Evolutionary conservation across 53 echinoderm and acorn worm species (phyloP).

Genomic region (Echinometra lucunter): DNA sequence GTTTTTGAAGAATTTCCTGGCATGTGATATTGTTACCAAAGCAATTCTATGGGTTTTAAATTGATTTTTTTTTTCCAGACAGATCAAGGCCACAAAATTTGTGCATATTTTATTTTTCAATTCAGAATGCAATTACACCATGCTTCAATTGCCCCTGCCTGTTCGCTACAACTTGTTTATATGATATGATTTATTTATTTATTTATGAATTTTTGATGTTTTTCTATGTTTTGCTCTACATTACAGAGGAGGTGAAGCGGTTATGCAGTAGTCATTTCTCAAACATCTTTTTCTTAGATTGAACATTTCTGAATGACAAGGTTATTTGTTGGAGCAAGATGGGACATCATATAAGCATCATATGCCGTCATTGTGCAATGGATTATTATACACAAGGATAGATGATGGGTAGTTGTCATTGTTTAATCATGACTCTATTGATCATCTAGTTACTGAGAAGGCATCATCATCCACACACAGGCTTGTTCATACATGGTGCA

Average conservation of each 20-base stretch:
- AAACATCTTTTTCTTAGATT: constrained; percentile 99
- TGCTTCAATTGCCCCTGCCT: too few relatives aligned
- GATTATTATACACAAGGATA: background rate
- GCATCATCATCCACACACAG: too few relatives aligned
- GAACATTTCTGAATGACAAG: constrained; percentile 16
- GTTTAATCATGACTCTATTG: background rate
- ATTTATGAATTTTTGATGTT: background rate
- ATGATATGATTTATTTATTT: too few relatives aligned
- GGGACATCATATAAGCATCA: background rate
- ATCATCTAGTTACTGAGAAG: background rate
- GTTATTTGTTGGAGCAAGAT: background rate
- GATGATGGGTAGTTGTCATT: background rate
- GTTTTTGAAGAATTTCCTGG: too few relatives aligned
- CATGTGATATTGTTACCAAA: too few relatives aligned
- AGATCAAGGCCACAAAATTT: too few relatives aligned
- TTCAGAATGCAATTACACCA: too few relatives aligned
- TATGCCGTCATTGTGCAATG: background rate
- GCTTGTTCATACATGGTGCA: too few relatives aligned
- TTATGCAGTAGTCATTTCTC: constrained; percentile 93
- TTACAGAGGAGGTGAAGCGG: constrained; percentile 97
- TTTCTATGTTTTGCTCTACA: background rate
- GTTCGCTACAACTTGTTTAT: too few relatives aligned
- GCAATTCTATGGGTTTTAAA: too few relatives aligned
- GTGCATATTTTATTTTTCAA: too few relatives aligned
- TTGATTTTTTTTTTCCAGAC: too few relatives aligned